Conservation (phyloP, 2,888 invertebrate species). For the Tenthredo mesomela region DNA sequence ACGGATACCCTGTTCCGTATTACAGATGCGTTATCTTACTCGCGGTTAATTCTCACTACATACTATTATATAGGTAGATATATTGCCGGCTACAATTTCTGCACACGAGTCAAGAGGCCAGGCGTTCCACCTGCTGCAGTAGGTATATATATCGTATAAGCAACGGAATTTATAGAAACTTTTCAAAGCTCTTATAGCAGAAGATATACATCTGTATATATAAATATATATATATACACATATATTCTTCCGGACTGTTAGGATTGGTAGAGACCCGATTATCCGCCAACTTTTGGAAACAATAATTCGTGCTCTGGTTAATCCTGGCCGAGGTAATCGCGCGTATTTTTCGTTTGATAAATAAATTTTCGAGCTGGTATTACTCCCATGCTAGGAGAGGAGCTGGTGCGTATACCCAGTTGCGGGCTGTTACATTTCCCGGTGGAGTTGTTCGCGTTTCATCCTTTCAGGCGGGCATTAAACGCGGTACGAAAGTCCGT, state of each 20-base stretch:
- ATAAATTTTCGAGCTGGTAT: constrained; percentile 31
- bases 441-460: constrained; percentile 57
- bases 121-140: constrained; percentile 19
- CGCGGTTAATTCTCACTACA: constrained; percentile 37
- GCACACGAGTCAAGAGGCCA: background rate
- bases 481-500: constrained; percentile 38
- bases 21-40: constrained; percentile 40
- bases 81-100: background rate
- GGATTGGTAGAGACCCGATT: background rate
- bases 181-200: background rate
- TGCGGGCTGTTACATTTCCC: constrained; percentile 63
- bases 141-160: background rate
- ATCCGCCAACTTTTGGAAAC: background rate
- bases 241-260: background rate
- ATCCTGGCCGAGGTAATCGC: constrained; percentile 28
- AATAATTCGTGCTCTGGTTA: constrained; percentile 46
- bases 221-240: no score
- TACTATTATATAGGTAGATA: background rate
- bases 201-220: background rate
- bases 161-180: background rate
- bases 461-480: constrained; percentile 48
- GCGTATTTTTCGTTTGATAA: background rate
- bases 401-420: constrained; percentile 54
- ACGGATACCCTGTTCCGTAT: background rate
- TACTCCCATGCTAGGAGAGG: constrained; percentile 2